Conservation (phyloP, 2,113 vertebrate genomes). For the Octodon degus region DNA sequence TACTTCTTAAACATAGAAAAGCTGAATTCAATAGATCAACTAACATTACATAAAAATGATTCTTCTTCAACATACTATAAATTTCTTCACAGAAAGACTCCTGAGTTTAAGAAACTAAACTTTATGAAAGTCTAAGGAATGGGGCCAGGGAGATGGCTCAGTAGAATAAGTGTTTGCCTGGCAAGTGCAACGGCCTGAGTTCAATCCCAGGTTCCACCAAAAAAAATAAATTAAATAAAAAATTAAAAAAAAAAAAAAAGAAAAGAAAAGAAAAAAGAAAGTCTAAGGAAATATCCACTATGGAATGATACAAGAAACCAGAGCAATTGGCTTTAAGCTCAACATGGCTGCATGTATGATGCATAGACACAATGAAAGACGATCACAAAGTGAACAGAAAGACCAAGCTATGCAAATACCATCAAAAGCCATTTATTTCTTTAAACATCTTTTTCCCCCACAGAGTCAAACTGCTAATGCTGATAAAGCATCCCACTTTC, state of each 20-base stretch:
- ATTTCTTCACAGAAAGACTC: constrained; percentile 30
- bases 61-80: constrained; percentile 24
- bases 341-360: neutral
- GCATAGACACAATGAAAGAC: neutral
- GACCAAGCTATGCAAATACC: neutral
- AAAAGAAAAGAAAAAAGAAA: too few species aligned
- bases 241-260: too few species aligned
- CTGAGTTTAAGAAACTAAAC: constrained; percentile 4
- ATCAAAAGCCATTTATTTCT: constrained; percentile 30
- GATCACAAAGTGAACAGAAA: constrained; percentile 35
- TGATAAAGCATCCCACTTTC: constrained; percentile 55
- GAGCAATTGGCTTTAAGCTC: constrained; percentile 42
- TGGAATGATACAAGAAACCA: neutral
- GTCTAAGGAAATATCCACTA: constrained; percentile 16
- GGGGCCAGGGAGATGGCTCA: too few species aligned
- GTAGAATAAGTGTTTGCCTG: too few species aligned
- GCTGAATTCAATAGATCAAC: constrained; percentile 37
- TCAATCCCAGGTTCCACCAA: too few species aligned
- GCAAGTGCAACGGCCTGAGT: too few species aligned
- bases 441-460: constrained; percentile 7
- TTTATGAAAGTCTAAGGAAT: constrained; percentile 43
- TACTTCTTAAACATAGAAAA: constrained; percentile 46
- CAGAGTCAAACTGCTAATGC: constrained; percentile 28
- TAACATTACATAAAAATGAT: constrained; percentile 66
- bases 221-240: too few species aligned